Percentiles rank a stretch among this genome's conserved stretches.
Evolutionary conservation across 2,113 vertebrate genomes (phyloP).

Genomic region (Brienomyrus longianalis): DNA sequence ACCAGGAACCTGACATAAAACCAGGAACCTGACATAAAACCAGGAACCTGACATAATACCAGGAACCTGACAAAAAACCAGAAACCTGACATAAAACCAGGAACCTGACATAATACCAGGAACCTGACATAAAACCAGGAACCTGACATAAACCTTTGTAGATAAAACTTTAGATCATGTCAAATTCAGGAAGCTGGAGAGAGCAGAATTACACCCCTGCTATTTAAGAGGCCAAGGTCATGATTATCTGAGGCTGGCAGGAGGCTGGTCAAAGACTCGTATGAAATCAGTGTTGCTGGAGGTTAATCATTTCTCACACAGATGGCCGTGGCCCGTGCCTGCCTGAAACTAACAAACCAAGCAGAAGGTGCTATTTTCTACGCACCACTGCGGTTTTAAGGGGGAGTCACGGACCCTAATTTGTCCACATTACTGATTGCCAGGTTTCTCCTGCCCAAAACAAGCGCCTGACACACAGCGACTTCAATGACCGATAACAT

Average conservation of each 20-base stretch:
- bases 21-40: not conserved
- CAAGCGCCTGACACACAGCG: not conserved
- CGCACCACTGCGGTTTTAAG: not conserved
- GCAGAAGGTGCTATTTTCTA: not conserved
- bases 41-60: too few species aligned
- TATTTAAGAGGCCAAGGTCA: not conserved
- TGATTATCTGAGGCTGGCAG: not conserved
- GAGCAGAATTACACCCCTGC: constrained; percentile 21
- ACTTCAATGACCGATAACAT: not conserved
- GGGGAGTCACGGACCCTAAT: not conserved
- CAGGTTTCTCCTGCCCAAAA: not conserved
- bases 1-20: not conserved
- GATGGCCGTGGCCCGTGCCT: constrained; percentile 19
- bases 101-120: too few species aligned
- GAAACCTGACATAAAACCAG: too few species aligned
- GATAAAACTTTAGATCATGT: not conserved
- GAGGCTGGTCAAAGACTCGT: not conserved
- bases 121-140: too few species aligned
- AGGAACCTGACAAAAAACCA: too few species aligned
- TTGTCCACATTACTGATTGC: not conserved
- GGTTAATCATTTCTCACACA: constrained; percentile 33
- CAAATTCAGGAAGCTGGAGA: not conserved
- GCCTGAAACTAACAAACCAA: not conserved
- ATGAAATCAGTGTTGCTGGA: constrained; percentile 25
- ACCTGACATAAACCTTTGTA: not conserved